phyloP scores from a whole-genome alignment of 2,113 vertebrate species.

The Tragelaphus scriptus region DNA sequence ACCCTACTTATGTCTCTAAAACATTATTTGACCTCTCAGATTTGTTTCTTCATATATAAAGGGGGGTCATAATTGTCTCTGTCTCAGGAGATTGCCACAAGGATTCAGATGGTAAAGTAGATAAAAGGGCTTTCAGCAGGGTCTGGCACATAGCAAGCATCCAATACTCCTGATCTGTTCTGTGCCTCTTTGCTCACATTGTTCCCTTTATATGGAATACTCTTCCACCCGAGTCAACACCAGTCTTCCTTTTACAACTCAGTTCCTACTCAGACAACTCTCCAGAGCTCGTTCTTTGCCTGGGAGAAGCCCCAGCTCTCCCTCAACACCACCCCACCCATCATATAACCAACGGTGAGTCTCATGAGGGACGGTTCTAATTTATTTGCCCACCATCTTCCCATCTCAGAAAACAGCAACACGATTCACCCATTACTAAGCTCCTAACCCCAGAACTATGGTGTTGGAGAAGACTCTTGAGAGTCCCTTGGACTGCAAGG shows the following conservation, averaged over 20 bases:
- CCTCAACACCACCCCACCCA: neutral
- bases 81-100: neutral
- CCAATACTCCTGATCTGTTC: neutral
- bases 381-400: neutral
- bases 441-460: neutral
- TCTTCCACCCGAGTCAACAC: neutral
- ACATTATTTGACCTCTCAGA: neutral
- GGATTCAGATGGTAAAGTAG: neutral
- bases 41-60: neutral
- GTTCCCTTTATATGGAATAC: neutral
- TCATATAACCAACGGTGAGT: neutral
- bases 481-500: too few species aligned
- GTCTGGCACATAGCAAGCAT: neutral
- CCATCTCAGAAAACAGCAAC: neutral
- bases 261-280: neutral
- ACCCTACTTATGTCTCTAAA: neutral
- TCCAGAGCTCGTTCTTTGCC: neutral
- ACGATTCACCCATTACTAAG: neutral
- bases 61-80: neutral
- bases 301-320: neutral
- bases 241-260: neutral
- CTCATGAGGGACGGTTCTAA: neutral
- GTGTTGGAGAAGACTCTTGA: too few species aligned
- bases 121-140: neutral
- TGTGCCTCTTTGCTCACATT: neutral